Conservation (phyloP, 2,888 invertebrate genomes). For the Athalia cordata region DNA sequence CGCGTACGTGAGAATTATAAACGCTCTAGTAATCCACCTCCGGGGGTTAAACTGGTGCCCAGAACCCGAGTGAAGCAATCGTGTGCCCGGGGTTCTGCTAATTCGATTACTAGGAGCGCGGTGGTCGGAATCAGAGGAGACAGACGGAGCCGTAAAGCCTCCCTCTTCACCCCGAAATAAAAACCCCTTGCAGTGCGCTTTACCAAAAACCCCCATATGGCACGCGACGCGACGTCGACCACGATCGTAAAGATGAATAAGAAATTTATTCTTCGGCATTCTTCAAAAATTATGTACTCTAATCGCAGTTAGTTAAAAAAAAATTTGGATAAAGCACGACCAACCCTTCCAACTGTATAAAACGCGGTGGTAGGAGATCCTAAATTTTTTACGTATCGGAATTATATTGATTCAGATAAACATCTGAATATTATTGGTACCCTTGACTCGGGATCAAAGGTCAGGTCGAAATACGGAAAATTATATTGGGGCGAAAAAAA, state of each 20-base stretch:
- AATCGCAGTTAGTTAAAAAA: background rate
- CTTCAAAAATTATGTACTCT: background rate
- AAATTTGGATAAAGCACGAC: too few relatives aligned
- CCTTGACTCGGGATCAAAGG: too few relatives aligned
- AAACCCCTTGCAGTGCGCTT: conserved; percentile 44
- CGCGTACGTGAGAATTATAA: conserved; percentile 33
- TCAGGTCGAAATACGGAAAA: too few relatives aligned
- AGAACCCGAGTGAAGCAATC: conserved; percentile 64
- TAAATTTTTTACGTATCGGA: too few relatives aligned
- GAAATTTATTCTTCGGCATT: background rate
- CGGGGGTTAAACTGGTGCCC: conserved; percentile 24
- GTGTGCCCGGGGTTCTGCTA: conserved; percentile 69
- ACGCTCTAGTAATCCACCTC: conserved; percentile 37
- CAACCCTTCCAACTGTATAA: too few relatives aligned
- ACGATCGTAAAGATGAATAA: conserved; percentile 32
- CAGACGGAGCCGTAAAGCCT: conserved; percentile 47
- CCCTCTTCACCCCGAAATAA: conserved; percentile 49
- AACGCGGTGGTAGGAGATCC: too few relatives aligned
- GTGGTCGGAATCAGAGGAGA: conserved; percentile 44
- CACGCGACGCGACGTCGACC: conserved; percentile 32
- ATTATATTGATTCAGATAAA: too few relatives aligned
- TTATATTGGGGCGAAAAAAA: too few relatives aligned
- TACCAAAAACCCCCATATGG: conserved; percentile 35
- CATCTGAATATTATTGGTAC: too few relatives aligned
- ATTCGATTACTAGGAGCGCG: conserved; percentile 69